These are phyloP conservation scores for Morinoia aosen DNA, from an alignment of 2,888 invertebrate species.

Conservation along the genomic window DNA sequence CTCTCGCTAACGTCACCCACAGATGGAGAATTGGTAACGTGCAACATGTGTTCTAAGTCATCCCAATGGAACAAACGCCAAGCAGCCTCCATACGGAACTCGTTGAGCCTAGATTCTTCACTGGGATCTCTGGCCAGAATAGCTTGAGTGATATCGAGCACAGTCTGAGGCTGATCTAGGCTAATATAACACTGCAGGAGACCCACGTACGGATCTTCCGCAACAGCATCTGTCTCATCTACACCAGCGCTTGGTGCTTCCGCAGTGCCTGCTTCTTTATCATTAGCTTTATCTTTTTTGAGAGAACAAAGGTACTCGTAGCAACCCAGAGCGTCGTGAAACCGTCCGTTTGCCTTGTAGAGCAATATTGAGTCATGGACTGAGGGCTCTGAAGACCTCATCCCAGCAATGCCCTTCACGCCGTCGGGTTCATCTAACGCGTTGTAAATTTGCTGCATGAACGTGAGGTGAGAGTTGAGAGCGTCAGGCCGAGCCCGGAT, in stretches of 20 bases:
- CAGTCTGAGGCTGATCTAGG: conserved; percentile 89
- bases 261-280: background rate
- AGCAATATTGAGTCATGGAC: conserved; percentile 81
- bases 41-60: conserved; percentile 78
- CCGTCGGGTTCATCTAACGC: conserved; percentile 92
- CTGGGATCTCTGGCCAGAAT: conserved; percentile 75
- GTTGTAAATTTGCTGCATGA: conserved; percentile 84
- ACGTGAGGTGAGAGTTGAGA: conserved; percentile 71
- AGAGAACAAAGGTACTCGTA: conserved; percentile 80
- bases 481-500: conserved; percentile 70
- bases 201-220: conserved; percentile 76
- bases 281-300: conserved; percentile 22
- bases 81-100: conserved; percentile 84
- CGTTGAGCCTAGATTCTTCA: conserved; percentile 73
- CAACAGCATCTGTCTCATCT: conserved; percentile 60
- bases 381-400: conserved; percentile 83
- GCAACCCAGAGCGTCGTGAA: conserved; percentile 85
- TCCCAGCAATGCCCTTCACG: conserved; percentile 83
- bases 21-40: conserved; percentile 69
- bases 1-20: conserved; percentile 35
- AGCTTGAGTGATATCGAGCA: conserved; percentile 82
- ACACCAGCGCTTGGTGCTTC: background rate
- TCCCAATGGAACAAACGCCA: conserved; percentile 90
- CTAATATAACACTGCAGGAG: conserved; percentile 89
- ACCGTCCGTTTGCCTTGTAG: conserved; percentile 69